Evolutionary conservation across 2,113 vertebrate genomes (phyloP), one percentile per base, ranked within the genome.

Genomic region (Chionodraco myersi): DNA sequence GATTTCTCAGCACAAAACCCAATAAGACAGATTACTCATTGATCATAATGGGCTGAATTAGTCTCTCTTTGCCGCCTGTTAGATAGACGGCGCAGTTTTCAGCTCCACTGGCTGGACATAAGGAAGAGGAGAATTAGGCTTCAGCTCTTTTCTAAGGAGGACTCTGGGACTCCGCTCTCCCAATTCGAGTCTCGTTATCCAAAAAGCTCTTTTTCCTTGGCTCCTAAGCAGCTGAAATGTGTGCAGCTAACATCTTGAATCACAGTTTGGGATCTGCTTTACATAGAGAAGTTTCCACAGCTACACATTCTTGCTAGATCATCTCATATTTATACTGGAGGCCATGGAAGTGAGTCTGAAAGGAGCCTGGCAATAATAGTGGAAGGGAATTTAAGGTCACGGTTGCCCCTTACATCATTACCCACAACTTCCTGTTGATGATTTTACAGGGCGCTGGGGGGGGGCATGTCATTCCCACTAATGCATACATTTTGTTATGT

Each of bases 211-310:
- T 94, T 93, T 94, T 88, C 65, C 67, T 91, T 91, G 93, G 91
- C 88, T 86, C 56, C 30, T 34, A 41, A 36, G 68, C 45, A 18
- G 60, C 67, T 56, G 60, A 82, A 78, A 58, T 85, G 85, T 76
- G 90, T 81, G 79, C 80, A 62, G 72, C 83, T 87, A 91, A 88
- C 89, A 90, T 93, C 88, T 90, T 91, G 88, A 93, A 93, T 92
- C 78, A 70, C 82, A 71, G 82, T 92, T 93, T 91, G 81, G 75
- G 76, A 80, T 79, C 60, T 73, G 77, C 72, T 86, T 69, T 84
- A 89, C 79, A 89, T 77, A 75, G 75, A 71, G 67, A 84, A 84
- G 78, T 94, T 94, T 93, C 91, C 92, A 93, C 85, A 84, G 79
- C 73, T 84, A 91, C 88, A 81, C 86, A 92, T 91, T 93, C 86